phyloP scores from a whole-genome alignment of 2,113 vertebrate genomes.

The Pteropus alecto region DNA sequence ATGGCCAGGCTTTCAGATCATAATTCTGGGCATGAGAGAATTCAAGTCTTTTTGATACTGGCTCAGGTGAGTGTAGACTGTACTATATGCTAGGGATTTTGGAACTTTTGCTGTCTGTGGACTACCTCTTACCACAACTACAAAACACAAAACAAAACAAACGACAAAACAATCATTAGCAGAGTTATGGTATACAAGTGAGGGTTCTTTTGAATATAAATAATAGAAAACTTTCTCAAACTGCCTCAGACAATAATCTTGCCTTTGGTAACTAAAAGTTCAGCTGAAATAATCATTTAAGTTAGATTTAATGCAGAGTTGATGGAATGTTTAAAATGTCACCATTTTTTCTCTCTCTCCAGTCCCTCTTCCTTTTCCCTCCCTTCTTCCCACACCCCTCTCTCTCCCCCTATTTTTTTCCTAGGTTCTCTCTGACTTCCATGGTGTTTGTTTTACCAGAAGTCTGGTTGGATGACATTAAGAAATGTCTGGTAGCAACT shows the following conservation, averaged over 20 bases:
- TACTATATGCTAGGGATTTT: background rate
- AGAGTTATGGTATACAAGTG: background rate
- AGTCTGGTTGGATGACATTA: background rate
- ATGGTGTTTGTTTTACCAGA: background rate
- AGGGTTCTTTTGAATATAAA: background rate
- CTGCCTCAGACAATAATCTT: background rate
- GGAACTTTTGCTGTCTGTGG: background rate
- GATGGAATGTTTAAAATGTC: background rate
- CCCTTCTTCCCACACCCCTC: accelerated
- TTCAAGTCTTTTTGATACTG: background rate
- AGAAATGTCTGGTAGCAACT: background rate
- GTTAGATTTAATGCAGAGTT: background rate
- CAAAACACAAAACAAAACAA: background rate
- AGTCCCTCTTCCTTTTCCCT: accelerated
- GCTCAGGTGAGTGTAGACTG: background rate
- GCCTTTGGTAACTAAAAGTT: background rate
- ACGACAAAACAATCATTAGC: background rate
- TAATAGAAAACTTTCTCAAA: background rate
- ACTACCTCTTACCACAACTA: background rate
- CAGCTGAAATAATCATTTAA: background rate
- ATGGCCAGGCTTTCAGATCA: slow-evolving; percentile 30
- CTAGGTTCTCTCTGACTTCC: background rate
- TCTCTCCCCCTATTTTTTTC: background rate
- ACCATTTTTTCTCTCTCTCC: background rate
- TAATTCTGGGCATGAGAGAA: slow-evolving; percentile 49